phyloP scores from a whole-genome alignment of 23 tunicate species.

The Clavelina lepadiformis region DNA sequence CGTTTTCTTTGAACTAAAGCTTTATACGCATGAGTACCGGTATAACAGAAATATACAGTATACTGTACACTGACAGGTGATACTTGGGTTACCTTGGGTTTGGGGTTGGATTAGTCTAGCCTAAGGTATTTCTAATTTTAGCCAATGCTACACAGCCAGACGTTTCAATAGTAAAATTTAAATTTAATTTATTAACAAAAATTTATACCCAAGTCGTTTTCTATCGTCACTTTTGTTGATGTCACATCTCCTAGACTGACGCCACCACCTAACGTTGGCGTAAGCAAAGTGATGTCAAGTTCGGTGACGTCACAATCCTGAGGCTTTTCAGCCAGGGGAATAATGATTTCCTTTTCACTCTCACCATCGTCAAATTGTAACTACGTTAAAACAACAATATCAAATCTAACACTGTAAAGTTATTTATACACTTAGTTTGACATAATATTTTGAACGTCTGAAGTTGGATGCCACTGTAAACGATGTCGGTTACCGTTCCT shows the following conservation, averaged over 20 bases:
- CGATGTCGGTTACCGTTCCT: constrained; percentile 57
- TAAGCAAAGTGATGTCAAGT: constrained; percentile 68
- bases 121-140: not conserved
- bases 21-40: too few relatives aligned
- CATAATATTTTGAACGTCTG: not conserved
- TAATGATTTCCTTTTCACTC: constrained; percentile 52
- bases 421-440: too few relatives aligned
- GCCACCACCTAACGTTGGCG: constrained; percentile 62
- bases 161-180: not conserved
- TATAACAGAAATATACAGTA: too few relatives aligned
- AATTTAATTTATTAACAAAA: too few relatives aligned
- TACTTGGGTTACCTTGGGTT: too few relatives aligned
- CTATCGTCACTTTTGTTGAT: constrained; percentile 57
- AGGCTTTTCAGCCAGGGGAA: constrained; percentile 61
- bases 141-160: not conserved
- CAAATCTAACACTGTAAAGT: too few relatives aligned
- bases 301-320: constrained; percentile 57
- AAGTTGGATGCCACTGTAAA: not conserved
- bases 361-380: constrained; percentile 78
- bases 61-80: too few relatives aligned
- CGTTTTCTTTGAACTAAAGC: too few relatives aligned
- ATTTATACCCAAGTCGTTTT: constrained; percentile 85
- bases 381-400: constrained; percentile 19
- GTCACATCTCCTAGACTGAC: constrained; percentile 69
- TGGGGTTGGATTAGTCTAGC: too few relatives aligned